Base-by-base conservation (phyloP, 2,888 invertebrate genomes). In the Dilophus febrilis region DNA sequence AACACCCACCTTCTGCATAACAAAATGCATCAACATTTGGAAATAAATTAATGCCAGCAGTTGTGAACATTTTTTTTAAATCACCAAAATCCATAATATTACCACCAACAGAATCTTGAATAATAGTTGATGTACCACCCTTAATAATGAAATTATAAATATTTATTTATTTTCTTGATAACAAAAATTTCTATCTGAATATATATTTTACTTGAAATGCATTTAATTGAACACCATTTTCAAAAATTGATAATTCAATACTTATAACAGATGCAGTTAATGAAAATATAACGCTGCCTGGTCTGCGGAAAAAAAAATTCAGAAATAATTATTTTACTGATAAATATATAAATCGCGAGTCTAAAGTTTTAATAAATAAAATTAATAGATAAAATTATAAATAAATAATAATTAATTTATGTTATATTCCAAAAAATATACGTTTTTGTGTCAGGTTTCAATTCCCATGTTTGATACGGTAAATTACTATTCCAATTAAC, bases 381-480 rank as follows among this genome's bases (percentile, higher is more conserved):
- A 7, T 19, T 17, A 18, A 18, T 11, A 7, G 32, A 19, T 30
- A n/a, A 19, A 18, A 18, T 12, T 27, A 18, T 26, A 35, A n/a
- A 3, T 10, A 6, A 2, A n/a, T 6, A 34, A n/a, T 18, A 26
- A 16, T 26, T 42, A n/a, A n/a, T n/a, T n/a, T n/a, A n/a, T n/a
- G n/a, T n/a, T n/a, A n/a, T n/a, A n/a, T n/a, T n/a, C n/a, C n/a
- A n/a, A n/a, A n/a, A n/a, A n/a, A n/a, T 58, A 60, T 61, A 67
- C 75, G 65, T 51, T 43, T 67, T 62, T 1, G 67, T 61, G 51
- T 77, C 73, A 0, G 86, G 85, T 47, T 73, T 75, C 7, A 87
- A 51, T 49, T 88, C 87, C 84, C 87, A 88, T 1, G 78, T 78
- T 57, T 88, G 88, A 55, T 75, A 87, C 0, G 88, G 88, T 52